Evolutionary conservation across 2,797 vertebrate genomes (phyloP).

Genomic region (Chanos chanos): DNA sequence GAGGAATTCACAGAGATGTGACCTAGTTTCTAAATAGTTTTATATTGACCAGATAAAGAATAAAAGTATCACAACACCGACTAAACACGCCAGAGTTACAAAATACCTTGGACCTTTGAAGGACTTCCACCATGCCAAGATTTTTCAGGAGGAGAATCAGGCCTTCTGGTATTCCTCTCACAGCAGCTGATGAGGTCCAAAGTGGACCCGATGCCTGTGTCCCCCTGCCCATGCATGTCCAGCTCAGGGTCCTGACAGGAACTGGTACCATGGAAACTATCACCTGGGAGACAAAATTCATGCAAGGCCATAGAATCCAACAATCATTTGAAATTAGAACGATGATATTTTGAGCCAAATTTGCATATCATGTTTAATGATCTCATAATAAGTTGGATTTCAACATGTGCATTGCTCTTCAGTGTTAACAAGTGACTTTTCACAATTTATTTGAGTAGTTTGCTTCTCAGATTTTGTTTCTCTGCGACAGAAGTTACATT

Average conservation of each 20-base stretch:
- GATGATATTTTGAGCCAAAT: too few relatives aligned
- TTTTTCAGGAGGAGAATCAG: constrained; percentile 46
- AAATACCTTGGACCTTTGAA: constrained; percentile 70
- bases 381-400: too few relatives aligned
- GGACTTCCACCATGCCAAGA: constrained; percentile 49
- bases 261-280: constrained; percentile 54
- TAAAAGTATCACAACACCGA: constrained; percentile 1
- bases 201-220: constrained; percentile 69
- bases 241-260: constrained; percentile 58
- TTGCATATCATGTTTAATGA: too few relatives aligned
- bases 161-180: constrained; percentile 60
- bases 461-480: too few relatives aligned
- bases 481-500: too few relatives aligned
- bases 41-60: not conserved
- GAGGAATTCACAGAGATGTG: too few relatives aligned
- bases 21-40: not conserved
- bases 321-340: too few relatives aligned
- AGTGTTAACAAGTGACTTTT: too few relatives aligned
- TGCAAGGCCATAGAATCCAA: too few relatives aligned
- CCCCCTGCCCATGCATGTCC: constrained; percentile 65
- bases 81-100: constrained; percentile 4
- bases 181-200: constrained; percentile 64
- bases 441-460: too few relatives aligned
- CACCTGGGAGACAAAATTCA: constrained; percentile 41
- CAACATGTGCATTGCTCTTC: too few relatives aligned